Percentiles rank a stretch among this genome's conserved stretches.
Evolutionary conservation across 2,888 invertebrate species (phyloP).

Genomic region (Drosophila kambysellisi): DNA sequence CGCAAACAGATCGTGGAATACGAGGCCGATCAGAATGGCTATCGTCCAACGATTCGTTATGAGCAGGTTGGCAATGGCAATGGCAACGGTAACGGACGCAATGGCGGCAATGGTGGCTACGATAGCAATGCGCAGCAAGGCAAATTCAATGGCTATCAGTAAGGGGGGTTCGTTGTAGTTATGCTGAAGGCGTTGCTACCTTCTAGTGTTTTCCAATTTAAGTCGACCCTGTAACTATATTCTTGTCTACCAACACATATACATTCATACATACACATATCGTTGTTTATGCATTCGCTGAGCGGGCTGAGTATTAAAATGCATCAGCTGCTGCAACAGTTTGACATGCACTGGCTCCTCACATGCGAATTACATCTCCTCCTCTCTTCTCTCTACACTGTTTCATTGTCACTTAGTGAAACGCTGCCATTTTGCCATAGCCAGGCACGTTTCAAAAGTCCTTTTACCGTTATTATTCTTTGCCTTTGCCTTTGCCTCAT

Average conservation of each 20-base stretch:
- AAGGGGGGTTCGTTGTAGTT: slow-evolving; percentile 34
- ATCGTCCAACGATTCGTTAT: slow-evolving; percentile 89
- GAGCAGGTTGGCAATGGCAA: slow-evolving; percentile 86
- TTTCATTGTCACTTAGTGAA: slow-evolving; percentile 22
- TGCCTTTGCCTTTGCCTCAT: slow-evolving; percentile 14
- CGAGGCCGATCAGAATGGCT: slow-evolving; percentile 89
- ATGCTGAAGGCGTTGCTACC: slow-evolving; percentile 38
- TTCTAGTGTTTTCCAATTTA: slow-evolving; percentile 57
- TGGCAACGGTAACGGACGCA: slow-evolving; percentile 68
- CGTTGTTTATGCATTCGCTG: slow-evolving; percentile 48
- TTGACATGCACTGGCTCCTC: slow-evolving; percentile 45
- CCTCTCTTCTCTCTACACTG: not conserved
- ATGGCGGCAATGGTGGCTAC: slow-evolving; percentile 77
- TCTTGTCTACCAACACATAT: slow-evolving; percentile 55
- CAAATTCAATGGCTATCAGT: slow-evolving; percentile 82
- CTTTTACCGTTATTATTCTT: slow-evolving; percentile 21
- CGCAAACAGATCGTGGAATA: slow-evolving; percentile 90
- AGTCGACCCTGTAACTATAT: slow-evolving; percentile 67
- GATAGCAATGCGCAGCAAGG: slow-evolving; percentile 80
- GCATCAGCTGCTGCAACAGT: slow-evolving; percentile 37
- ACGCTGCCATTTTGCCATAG: slow-evolving; percentile 78
- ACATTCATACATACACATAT: slow-evolving; percentile 21
- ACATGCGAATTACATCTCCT: slow-evolving; percentile 4
- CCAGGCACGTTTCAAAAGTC: slow-evolving; percentile 57
- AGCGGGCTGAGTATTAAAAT: slow-evolving; percentile 64